Percentiles rank a stretch among this genome's conserved stretches.
Conservation (phyloP, 2,113 vertebrate genomes). For the Butorides virescens region DNA sequence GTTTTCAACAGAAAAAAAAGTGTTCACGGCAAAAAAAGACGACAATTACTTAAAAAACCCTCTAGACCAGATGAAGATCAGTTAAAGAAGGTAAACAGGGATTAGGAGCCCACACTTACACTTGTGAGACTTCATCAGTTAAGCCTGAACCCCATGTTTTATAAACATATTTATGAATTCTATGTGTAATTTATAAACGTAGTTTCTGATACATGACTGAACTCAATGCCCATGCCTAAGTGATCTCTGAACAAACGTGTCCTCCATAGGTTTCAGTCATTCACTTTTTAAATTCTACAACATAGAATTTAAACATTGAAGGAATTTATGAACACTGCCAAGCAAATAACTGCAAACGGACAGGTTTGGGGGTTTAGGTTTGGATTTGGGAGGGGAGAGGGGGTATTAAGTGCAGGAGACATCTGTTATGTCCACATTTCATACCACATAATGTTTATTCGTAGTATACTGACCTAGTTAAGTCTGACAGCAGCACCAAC, state of each 20-base stretch:
- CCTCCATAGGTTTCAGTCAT: not conserved
- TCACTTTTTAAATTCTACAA: not conserved
- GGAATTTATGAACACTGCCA: not conserved
- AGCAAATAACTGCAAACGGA: not conserved
- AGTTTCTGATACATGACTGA: not conserved
- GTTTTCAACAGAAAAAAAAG: not conserved
- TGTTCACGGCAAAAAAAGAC: not conserved
- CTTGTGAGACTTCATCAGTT: not conserved
- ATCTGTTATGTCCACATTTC: not conserved
- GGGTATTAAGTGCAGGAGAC: not conserved
- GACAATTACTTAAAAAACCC: not conserved
- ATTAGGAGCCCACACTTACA: not conserved
- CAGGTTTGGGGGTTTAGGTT: not conserved
- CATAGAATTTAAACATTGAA: not conserved
- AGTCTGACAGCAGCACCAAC: not conserved
- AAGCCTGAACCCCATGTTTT: not conserved
- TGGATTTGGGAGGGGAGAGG: not conserved
- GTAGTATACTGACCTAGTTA: not conserved
- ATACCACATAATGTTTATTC: not conserved
- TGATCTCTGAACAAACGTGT: not conserved
- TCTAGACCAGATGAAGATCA: not conserved
- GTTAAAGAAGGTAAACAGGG: not conserved
- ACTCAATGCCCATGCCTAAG: not conserved
- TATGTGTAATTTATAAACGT: not conserved
- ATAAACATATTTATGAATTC: not conserved